Conservation (phyloP, 2,797 vertebrate genomes). For the Protosalanx chinensis region DNA sequence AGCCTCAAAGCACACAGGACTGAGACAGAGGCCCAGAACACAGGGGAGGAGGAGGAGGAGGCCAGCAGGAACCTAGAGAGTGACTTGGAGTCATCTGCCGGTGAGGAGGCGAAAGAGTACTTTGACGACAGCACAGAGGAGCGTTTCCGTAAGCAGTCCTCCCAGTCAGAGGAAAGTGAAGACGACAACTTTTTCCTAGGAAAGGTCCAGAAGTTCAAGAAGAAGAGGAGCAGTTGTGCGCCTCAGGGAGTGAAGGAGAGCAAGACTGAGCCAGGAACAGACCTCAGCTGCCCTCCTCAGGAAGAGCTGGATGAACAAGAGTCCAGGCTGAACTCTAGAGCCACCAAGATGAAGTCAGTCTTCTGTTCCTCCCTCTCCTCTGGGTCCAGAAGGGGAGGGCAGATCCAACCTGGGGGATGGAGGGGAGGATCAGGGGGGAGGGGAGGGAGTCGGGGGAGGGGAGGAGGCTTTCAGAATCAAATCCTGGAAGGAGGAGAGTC, state of each 20-base stretch:
- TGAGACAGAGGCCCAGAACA: background rate
- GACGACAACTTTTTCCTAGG: slow-evolving; percentile 91
- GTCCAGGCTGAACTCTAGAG: slow-evolving; percentile 55
- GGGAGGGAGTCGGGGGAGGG: slow-evolving; percentile 32
- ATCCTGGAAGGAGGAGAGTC: slow-evolving; percentile 2
- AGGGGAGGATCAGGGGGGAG: slow-evolving; percentile 27
- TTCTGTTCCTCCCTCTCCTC: slow-evolving; percentile 82
- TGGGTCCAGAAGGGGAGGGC: slow-evolving; percentile 31
- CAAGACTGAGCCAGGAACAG: slow-evolving; percentile 30
- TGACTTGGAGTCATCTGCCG: slow-evolving; percentile 64
- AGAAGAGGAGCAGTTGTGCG: slow-evolving; percentile 61
- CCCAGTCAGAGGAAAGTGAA: slow-evolving; percentile 83
- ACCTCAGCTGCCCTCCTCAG: slow-evolving; percentile 6
- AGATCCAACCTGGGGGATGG: slow-evolving; percentile 3
- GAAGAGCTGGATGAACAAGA: slow-evolving; percentile 50
- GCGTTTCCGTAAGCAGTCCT: slow-evolving; percentile 88
- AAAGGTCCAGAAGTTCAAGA: slow-evolving; percentile 86
- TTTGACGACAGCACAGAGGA: slow-evolving; percentile 98
- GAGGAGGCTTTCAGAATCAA: slow-evolving; percentile 19
- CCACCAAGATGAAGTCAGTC: slow-evolving; percentile 70
- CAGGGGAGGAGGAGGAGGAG: slow-evolving; percentile 48
- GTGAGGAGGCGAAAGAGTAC: slow-evolving; percentile 79
- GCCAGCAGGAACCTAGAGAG: slow-evolving; percentile 51
- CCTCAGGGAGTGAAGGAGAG: slow-evolving; percentile 30
- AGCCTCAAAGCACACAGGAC: background rate